Evolutionary conservation across 2,113 vertebrate species (phyloP).

Genomic region (Macquaria ambigua): DNA sequence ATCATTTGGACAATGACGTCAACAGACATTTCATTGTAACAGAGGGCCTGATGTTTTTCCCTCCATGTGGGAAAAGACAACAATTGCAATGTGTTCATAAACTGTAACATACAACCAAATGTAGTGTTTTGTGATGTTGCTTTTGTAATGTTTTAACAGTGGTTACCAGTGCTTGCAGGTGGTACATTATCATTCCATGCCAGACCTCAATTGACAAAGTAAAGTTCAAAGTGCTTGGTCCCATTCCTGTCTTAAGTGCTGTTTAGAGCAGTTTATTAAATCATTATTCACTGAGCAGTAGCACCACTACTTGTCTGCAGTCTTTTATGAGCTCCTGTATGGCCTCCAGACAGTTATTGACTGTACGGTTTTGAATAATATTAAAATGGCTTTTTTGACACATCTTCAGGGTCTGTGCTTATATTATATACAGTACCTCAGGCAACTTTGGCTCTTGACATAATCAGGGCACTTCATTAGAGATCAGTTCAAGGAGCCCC

Average conservation of each 20-base stretch:
- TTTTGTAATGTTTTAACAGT: not conserved
- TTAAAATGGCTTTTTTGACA: slow-evolving; percentile 12
- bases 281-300: slow-evolving; percentile 11
- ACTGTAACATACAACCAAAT: not conserved
- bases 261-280: slow-evolving; percentile 5
- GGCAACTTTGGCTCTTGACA: slow-evolving; percentile 2
- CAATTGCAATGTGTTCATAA: not conserved
- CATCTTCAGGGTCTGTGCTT: slow-evolving; percentile 21
- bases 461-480: slow-evolving; percentile 6
- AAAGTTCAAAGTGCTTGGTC: not conserved
- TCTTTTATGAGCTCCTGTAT: slow-evolving; percentile 14
- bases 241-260: slow-evolving; percentile 4
- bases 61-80: slow-evolving; percentile 19
- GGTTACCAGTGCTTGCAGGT: not conserved
- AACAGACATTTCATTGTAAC: slow-evolving; percentile 1
- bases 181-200: not conserved
- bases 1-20: slow-evolving; percentile 25
- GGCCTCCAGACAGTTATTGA: slow-evolving; percentile 12
- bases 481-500: slow-evolving; percentile 94
- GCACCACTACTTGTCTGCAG: not conserved
- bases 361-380: not conserved
- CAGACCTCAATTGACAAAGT: not conserved
- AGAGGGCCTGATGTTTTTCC: not conserved
- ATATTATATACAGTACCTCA: not conserved
- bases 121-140: not conserved